A percentile compares a stretch with the other conserved stretches of the same genome.
phyloP scores from a whole-genome alignment of 1,140 invertebrate species.

The Cydia strobilella region DNA sequence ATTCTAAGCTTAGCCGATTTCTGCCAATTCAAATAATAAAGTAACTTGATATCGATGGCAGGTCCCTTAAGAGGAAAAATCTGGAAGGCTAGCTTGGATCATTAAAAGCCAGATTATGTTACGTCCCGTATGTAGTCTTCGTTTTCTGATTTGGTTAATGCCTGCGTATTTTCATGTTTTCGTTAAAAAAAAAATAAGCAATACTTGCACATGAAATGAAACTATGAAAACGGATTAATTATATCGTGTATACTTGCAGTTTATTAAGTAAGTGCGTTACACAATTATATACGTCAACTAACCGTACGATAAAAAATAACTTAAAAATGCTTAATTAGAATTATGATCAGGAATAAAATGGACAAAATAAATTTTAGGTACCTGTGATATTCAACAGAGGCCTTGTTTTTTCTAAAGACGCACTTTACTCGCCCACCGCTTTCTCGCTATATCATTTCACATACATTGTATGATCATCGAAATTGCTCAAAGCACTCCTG shows the following conservation, averaged over 20 bases:
- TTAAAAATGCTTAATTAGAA: too few relatives aligned
- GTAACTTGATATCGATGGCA: conserved; percentile 48
- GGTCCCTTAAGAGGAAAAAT: conserved; percentile 33
- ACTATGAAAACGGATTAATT: too few relatives aligned
- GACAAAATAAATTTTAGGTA: too few relatives aligned
- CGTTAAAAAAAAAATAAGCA: too few relatives aligned
- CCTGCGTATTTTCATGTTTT: too few relatives aligned
- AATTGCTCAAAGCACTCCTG: conserved; percentile 9
- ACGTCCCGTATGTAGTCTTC: background rate
- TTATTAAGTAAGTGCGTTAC: too few relatives aligned
- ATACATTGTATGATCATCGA: background rate
- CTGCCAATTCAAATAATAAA: conserved; percentile 54
- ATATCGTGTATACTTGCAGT: too few relatives aligned
- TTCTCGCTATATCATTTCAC: conserved; percentile 3
- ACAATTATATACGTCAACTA: too few relatives aligned
- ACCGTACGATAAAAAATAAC: too few relatives aligned
- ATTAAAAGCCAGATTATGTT: conserved; percentile 3
- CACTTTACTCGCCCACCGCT: background rate
- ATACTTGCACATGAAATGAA: too few relatives aligned
- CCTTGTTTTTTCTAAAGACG: background rate
- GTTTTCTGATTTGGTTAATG: background rate
- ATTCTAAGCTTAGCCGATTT: conserved; percentile 49
- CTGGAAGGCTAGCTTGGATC: conserved; percentile 3
- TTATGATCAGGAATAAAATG: too few relatives aligned
- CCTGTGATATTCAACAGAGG: background rate